These are phyloP conservation scores for Gobiocypris rarus DNA, from an alignment of 2,113 vertebrate genomes.

Conservation along the genomic window DNA sequence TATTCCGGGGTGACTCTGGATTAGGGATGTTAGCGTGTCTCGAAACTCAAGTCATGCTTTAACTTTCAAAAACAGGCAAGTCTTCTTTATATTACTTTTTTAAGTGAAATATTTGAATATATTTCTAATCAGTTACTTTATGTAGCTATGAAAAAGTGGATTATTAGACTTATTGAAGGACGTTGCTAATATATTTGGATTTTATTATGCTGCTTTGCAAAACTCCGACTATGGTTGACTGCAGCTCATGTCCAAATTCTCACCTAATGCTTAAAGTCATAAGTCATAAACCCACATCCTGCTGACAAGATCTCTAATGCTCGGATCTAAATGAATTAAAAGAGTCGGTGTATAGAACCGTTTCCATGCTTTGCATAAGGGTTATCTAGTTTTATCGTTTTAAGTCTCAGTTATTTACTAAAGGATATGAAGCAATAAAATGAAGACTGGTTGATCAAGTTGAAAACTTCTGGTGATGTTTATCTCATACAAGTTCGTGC, in stretches of 20 bases:
- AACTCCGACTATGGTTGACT: background rate
- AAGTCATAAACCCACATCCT: slow-evolving; percentile 8
- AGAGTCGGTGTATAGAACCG: background rate
- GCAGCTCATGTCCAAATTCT: background rate
- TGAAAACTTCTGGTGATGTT: background rate
- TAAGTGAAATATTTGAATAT: background rate
- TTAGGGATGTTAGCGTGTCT: background rate
- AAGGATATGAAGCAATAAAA: background rate
- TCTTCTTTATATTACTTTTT: background rate
- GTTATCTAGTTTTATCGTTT: background rate
- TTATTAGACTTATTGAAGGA: too few relatives aligned
- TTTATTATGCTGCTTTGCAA: background rate
- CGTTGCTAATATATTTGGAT: too few relatives aligned
- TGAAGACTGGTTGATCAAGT: slow-evolving; percentile 15
- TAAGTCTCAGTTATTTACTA: background rate
- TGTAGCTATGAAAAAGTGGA: too few relatives aligned
- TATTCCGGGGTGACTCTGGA: background rate
- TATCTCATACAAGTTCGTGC: background rate
- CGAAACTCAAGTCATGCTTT: background rate
- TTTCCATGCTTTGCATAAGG: background rate
- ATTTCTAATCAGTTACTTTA: background rate
- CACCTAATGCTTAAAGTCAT: background rate
- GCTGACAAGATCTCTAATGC: background rate
- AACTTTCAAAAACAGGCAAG: background rate
- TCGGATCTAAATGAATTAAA: background rate